A percentile compares a stretch with the other conserved stretches of the same genome.
phyloP scores from a whole-genome alignment of 1,140 invertebrate species.

The Anadara kagoshimensis region DNA sequence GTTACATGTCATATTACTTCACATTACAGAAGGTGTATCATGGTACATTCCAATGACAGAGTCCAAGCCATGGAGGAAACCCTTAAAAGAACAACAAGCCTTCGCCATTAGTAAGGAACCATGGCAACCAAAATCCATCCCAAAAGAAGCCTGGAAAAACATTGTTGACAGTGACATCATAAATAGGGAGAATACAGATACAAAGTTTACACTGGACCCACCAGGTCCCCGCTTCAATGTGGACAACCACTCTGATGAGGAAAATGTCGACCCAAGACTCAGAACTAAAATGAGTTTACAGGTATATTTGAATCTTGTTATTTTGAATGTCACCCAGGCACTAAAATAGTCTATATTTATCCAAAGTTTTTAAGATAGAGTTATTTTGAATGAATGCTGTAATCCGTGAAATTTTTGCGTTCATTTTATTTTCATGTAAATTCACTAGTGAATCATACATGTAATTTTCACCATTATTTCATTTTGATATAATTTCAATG shows the following conservation, averaged over 20 bases:
- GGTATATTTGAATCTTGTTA: constrained; percentile 32
- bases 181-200: constrained; percentile 43
- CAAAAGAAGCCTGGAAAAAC: constrained; percentile 39
- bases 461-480: too few species aligned
- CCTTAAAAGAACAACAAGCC: constrained; percentile 58
- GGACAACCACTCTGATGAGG: constrained; percentile 41
- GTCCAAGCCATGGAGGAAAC: constrained; percentile 53
- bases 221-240: constrained; percentile 43
- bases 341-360: too few species aligned
- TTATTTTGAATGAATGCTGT: too few species aligned
- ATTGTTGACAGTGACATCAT: constrained; percentile 45
- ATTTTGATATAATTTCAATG: too few species aligned
- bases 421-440: too few species aligned
- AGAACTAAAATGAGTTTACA: constrained; percentile 50
- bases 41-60: constrained; percentile 62
- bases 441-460: too few species aligned
- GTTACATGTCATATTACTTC: not conserved
- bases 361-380: too few species aligned
- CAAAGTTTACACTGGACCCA: constrained; percentile 50
- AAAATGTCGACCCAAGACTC: constrained; percentile 36
- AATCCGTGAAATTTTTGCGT: too few species aligned
- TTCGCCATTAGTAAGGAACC: constrained; percentile 44
- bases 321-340: too few species aligned
- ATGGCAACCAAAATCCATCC: constrained; percentile 47
- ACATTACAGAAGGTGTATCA: constrained; percentile 35